Conservation (phyloP, 2,888 invertebrate genomes). For the Ceratothoa steindachneri region DNA sequence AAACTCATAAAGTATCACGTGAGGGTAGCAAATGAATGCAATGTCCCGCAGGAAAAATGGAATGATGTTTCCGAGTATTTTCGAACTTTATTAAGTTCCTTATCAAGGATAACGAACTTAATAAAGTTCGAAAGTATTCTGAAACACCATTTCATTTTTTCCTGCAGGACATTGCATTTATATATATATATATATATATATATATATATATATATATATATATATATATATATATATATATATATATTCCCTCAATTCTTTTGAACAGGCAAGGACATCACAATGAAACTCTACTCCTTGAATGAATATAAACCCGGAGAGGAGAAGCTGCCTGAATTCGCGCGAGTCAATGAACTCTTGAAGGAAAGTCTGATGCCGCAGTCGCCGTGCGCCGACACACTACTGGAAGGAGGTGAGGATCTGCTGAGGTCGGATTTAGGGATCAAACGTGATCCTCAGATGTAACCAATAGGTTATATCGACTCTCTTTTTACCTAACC, state of each 20-base stretch:
- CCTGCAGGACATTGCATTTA: too few species aligned
- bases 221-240: not conserved
- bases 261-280: conserved; percentile 69
- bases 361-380: conserved; percentile 54
- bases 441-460: conserved; percentile 4
- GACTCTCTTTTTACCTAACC: conserved; percentile 18
- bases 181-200: too few species aligned
- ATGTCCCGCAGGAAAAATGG: too few species aligned
- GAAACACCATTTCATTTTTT: too few species aligned
- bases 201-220: too few species aligned
- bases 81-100: too few species aligned
- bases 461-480: not conserved
- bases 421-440: conserved; percentile 58
- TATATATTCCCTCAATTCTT: not conserved
- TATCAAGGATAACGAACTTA: too few species aligned
- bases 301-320: conserved; percentile 58
- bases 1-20: too few species aligned
- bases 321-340: not conserved
- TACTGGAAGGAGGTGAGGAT: conserved; percentile 71
- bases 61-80: too few species aligned
- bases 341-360: not conserved
- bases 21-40: too few species aligned
- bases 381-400: conserved; percentile 72
- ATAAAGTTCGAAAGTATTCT: too few species aligned
- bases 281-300: conserved; percentile 75